Evolutionary conservation across 1,140 invertebrate species (phyloP).

Genomic region (Lamellibrachia luymesi): DNA sequence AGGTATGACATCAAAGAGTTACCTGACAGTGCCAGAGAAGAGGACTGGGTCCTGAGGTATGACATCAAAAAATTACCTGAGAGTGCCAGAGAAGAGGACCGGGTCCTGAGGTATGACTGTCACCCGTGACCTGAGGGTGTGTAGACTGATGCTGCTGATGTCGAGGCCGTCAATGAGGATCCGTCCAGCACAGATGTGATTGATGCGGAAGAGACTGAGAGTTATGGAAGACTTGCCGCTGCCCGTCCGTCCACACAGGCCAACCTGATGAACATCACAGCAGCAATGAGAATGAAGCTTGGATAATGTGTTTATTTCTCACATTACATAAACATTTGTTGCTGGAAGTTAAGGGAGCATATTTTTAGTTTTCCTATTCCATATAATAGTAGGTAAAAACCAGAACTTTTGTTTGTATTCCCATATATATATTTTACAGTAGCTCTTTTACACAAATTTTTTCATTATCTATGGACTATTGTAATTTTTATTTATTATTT

Average conservation of each 20-base stretch:
- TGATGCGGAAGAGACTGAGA: conserved; percentile 60
- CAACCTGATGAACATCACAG: conserved; percentile 56
- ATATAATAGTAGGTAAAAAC: too few relatives aligned
- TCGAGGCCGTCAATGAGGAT: conserved; percentile 72
- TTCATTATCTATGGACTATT: too few relatives aligned
- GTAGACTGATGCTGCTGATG: conserved; percentile 66
- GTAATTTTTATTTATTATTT: too few relatives aligned
- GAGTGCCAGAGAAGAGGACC: conserved; percentile 39
- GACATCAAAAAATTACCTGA: background rate
- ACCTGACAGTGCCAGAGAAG: background rate
- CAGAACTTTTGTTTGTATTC: too few relatives aligned
- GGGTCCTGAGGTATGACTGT: conserved; percentile 83
- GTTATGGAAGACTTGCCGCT: conserved; percentile 90
- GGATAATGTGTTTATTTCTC: too few relatives aligned
- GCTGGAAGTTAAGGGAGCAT: too few relatives aligned
- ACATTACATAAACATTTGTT: too few relatives aligned
- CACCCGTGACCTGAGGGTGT: conserved; percentile 70
- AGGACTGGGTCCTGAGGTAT: background rate
- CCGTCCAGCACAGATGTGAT: conserved; percentile 58
- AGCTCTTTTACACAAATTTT: too few relatives aligned
- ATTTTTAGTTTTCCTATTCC: too few relatives aligned
- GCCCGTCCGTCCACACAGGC: conserved; percentile 80
- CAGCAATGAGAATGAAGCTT: too few relatives aligned
- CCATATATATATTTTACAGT: too few relatives aligned
- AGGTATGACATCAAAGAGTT: background rate